Evolutionary conservation across 1,140 invertebrate genomes (phyloP).

Genomic region (Drosophila pseudoananassae): DNA sequence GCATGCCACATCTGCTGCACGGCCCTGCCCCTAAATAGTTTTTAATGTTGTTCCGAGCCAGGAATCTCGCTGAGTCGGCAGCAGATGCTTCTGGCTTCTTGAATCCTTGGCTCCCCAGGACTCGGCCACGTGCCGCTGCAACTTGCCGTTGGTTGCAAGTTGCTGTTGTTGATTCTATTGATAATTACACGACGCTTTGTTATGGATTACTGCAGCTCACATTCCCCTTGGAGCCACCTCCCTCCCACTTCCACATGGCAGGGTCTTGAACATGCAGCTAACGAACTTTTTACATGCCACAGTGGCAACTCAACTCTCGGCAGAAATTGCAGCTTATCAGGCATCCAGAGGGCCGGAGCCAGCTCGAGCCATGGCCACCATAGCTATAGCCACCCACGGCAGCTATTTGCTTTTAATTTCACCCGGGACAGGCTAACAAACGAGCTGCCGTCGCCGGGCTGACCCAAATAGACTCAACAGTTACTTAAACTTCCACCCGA

Average conservation of each 20-base stretch:
- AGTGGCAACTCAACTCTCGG: slow-evolving; percentile 42
- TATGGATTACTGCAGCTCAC: slow-evolving; percentile 58
- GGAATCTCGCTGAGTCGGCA: slow-evolving; percentile 2
- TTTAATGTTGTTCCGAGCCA: slow-evolving; percentile 56
- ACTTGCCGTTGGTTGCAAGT: not conserved
- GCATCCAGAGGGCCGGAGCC: slow-evolving; percentile 20
- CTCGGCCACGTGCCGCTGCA: slow-evolving; percentile 7
- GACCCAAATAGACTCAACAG: slow-evolving; percentile 73
- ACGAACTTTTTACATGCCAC: slow-evolving; percentile 66
- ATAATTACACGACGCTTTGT: slow-evolving; percentile 75
- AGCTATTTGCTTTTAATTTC: slow-evolving; percentile 81
- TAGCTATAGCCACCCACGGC: slow-evolving; percentile 36
- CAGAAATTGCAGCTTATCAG: slow-evolving; percentile 76
- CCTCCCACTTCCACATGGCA: not conserved
- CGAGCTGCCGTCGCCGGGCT: slow-evolving; percentile 59
- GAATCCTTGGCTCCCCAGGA: slow-evolving; percentile 15
- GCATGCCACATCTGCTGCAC: slow-evolving; percentile 35
- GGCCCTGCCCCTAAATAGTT: slow-evolving; percentile 44
- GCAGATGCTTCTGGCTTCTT: slow-evolving; percentile 33
- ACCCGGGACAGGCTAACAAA: slow-evolving; percentile 68
- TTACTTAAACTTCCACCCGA: slow-evolving; percentile 62
- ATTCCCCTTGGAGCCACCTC: slow-evolving; percentile 26
- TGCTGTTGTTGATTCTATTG: slow-evolving; percentile 72
- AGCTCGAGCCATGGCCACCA: not conserved
- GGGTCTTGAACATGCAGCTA: slow-evolving; percentile 15